Conservation (phyloP, 1,140 invertebrate species). For the Trialeurodes vaporariorum region DNA sequence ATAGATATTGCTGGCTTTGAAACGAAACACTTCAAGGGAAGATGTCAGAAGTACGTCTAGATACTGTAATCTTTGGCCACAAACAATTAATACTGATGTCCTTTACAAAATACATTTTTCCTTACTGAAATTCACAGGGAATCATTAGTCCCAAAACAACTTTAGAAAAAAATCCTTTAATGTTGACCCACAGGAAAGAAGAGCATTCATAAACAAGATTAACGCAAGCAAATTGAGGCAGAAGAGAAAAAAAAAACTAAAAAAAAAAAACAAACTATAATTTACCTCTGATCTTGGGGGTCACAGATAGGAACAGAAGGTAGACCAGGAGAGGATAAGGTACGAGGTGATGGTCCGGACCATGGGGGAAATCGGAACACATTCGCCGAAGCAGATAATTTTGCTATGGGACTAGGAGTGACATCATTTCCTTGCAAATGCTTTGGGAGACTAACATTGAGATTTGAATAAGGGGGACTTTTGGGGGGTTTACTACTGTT, state of each 20-base stretch:
- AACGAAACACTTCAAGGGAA: no score
- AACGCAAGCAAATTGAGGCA: not conserved
- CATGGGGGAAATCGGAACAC: constrained; percentile 31
- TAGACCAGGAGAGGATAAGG: constrained; percentile 42
- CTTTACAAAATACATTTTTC: no score
- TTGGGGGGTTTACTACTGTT: not conserved
- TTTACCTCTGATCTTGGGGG: constrained; percentile 21
- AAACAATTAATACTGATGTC: no score
- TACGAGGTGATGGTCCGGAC: constrained; percentile 32
- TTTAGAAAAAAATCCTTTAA: no score
- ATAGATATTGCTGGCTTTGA: no score
- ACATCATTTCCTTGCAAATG: not conserved
- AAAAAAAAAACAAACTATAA: constrained; percentile 4
- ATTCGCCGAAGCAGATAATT: constrained; percentile 2
- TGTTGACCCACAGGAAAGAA: no score
- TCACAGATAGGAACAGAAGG: constrained; percentile 35
- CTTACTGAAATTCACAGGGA: no score
- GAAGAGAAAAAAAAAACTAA: not conserved
- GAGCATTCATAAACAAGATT: no score
- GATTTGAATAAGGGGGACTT: not conserved
- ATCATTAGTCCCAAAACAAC: no score
- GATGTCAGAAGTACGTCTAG: no score
- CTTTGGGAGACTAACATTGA: not conserved
- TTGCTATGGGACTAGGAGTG: not conserved
- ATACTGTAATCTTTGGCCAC: no score